These are phyloP conservation scores for Ptyas mucosa DNA, from an alignment of 2,113 vertebrate species.

Conservation along the genomic window DNA sequence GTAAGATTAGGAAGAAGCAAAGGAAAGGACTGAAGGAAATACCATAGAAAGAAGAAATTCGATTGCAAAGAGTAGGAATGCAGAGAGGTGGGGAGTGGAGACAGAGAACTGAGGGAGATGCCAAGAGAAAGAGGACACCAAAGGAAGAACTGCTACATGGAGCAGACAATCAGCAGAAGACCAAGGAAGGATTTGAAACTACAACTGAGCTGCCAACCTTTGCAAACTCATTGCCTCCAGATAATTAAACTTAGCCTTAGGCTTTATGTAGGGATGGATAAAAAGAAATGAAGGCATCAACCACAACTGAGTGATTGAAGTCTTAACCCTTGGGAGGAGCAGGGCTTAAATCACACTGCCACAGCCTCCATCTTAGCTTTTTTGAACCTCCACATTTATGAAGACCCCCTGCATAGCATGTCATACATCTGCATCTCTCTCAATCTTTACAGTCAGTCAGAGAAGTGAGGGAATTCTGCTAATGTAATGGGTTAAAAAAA, in stretches of 20 bases:
- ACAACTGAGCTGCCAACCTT: not conserved
- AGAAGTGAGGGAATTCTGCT: not conserved
- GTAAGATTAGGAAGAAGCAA: not conserved
- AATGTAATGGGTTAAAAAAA: not conserved
- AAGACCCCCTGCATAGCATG: not conserved
- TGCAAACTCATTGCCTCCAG: not conserved
- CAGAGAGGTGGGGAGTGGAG: not conserved
- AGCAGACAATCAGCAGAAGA: not conserved
- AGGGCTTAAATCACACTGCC: not conserved
- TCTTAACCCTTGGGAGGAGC: not conserved
- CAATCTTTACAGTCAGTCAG: not conserved
- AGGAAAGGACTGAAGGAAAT: not conserved
- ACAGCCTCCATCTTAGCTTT: not conserved
- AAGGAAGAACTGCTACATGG: not conserved
- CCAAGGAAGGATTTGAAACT: not conserved
- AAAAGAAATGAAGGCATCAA: not conserved
- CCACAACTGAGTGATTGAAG: not conserved
- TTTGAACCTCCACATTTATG: not conserved
- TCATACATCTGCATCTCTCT: not conserved
- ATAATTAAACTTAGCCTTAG: not conserved
- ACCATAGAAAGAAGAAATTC: not conserved
- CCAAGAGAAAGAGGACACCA: too few relatives aligned
- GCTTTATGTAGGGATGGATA: not conserved
- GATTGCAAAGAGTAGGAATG: not conserved
- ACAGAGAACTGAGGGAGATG: not conserved